phyloP scores from a whole-genome alignment of 2,888 invertebrate species.

The Melanargia galathea region DNA sequence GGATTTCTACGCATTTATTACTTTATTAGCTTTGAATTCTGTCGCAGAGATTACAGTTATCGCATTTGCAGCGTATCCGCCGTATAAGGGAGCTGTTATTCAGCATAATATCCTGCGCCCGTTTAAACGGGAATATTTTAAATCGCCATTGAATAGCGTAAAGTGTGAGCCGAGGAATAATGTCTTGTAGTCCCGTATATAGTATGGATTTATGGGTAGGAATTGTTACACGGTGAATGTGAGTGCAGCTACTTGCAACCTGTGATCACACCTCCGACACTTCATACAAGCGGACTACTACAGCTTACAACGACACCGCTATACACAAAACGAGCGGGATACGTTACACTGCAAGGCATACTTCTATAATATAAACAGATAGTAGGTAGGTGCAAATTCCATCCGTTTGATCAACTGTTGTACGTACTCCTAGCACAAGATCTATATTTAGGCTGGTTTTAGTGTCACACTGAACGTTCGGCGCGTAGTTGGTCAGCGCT shows the following conservation, averaged over 20 bases:
- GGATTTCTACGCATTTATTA: conserved; percentile 48
- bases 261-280: no score
- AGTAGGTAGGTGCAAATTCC: no score
- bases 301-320: no score
- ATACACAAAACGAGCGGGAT: no score
- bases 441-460: no score
- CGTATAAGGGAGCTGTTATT: conserved; percentile 33
- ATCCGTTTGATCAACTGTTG: no score
- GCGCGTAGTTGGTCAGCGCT: no score
- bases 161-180: conserved; percentile 41
- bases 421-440: no score
- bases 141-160: conserved; percentile 42
- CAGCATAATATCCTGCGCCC: conserved; percentile 39
- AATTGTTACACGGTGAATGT: conserved; percentile 7
- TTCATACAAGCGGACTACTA: no score
- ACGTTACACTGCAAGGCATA: no score
- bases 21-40: conserved; percentile 47
- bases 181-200: conserved; percentile 42
- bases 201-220: conserved; percentile 39
- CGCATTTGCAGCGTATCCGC: conserved; percentile 35
- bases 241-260: neutral
- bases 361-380: no score
- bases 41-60: conserved; percentile 41
- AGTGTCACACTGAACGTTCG: no score
- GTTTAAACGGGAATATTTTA: conserved; percentile 41